phyloP scores from a whole-genome alignment of 2,888 invertebrate species.

The Meghimatium bilineatum region DNA sequence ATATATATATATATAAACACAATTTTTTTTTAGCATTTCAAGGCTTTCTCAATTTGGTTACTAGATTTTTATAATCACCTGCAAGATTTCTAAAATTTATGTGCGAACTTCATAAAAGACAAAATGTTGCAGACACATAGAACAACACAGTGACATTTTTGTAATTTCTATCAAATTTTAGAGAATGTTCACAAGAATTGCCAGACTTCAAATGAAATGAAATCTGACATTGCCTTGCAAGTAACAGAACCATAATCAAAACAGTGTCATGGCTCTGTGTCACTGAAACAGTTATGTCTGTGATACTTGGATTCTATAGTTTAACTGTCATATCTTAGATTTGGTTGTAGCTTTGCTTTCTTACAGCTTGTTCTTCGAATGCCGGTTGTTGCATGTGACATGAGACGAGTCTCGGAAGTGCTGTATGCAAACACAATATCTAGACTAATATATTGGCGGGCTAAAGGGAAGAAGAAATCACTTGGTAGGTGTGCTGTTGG shows the following conservation, averaged over 20 bases:
- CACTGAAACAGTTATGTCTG: background rate
- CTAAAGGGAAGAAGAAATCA: conserved; percentile 27
- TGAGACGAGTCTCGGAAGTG: conserved; percentile 31
- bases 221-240: background rate
- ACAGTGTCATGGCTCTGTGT: background rate
- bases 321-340: background rate
- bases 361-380: conserved; percentile 38
- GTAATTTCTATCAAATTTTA: too few relatives aligned
- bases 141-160: too few relatives aligned
- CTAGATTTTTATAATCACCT: too few relatives aligned
- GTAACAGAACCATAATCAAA: conserved; percentile 21
- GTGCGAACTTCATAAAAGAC: too few relatives aligned
- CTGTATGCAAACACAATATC: conserved; percentile 45
- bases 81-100: too few relatives aligned
- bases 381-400: conserved; percentile 36
- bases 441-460: conserved; percentile 44
- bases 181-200: too few relatives aligned
- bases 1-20: too few relatives aligned
- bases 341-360: conserved; percentile 29
- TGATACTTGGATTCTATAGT: background rate
- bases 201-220: too few relatives aligned
- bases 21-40: too few relatives aligned
- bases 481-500: background rate
- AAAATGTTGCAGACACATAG: too few relatives aligned
- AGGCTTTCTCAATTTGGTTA: too few relatives aligned